phyloP scores from a whole-genome alignment of 37 sponge, comb jelly and placozoan genomes.

The Beroe forskalii region DNA sequence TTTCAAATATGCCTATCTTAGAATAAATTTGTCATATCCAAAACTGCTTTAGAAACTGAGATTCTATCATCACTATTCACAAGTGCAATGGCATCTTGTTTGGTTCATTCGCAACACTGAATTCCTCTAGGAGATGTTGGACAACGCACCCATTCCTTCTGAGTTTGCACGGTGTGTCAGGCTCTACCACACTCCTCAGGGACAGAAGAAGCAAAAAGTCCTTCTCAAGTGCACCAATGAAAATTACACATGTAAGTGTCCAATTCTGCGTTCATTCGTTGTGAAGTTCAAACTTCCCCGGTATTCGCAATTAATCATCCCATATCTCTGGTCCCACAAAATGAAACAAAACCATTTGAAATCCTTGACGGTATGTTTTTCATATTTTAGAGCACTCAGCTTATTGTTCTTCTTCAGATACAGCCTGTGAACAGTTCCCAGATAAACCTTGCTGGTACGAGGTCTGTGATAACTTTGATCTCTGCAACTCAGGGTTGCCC shows the following conservation, averaged over 20 bases:
- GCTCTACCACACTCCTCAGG: conserved; percentile 32
- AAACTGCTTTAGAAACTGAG: no score
- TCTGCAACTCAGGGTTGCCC: conserved; percentile 33
- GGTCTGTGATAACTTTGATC: conserved; percentile 60
- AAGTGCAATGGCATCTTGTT: no score
- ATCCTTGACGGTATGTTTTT: no score
- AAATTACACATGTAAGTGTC: conserved; percentile 62
- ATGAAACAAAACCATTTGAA: no score
- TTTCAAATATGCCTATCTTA: no score
- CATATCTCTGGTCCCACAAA: conserved; percentile 10
- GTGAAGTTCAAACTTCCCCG: no score
- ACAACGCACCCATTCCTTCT: not conserved
- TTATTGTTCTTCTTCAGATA: conserved; percentile 40
- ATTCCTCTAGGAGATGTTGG: conserved; percentile 6
- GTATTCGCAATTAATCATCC: no score
- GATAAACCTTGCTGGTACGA: conserved; percentile 61
- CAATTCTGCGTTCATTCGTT: no score
- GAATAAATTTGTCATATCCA: no score
- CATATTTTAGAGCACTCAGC: no score
- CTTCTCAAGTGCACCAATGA: conserved; percentile 47
- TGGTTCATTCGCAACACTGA: not conserved
- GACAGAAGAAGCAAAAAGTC: not conserved
- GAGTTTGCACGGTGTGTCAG: conserved; percentile 44
- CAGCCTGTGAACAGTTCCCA: conserved; percentile 3
- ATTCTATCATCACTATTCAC: no score